A percentile compares a stretch with the other conserved stretches of the same genome.
Evolutionary conservation across 2,797 vertebrate species (phyloP).

Genomic region (Ammospiza maritima): DNA sequence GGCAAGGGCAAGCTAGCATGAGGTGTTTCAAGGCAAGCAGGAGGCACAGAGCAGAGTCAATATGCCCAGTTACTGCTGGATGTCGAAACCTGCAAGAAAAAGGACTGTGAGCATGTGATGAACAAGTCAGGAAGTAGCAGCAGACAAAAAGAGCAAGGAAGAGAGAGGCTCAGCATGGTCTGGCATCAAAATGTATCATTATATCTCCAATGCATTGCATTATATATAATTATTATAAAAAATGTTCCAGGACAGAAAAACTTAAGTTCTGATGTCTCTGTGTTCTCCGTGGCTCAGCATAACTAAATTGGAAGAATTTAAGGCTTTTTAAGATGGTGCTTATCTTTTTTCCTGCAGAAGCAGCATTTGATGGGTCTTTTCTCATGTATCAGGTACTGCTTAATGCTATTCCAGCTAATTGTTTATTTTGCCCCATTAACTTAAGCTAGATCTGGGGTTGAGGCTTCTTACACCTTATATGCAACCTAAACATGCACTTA

Average conservation of each 20-base stretch:
- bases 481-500: not conserved
- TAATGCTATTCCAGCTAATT: not conserved
- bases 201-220: not conserved
- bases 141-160: not conserved
- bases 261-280: not conserved
- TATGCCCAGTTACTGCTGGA: not conserved
- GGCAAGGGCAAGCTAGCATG: not conserved
- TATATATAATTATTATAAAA: not conserved
- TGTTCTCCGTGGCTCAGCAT: not conserved
- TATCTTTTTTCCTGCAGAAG: not conserved
- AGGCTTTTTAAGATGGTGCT: not conserved
- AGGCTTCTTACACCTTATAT: not conserved
- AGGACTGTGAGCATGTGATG: not conserved
- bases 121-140: not conserved
- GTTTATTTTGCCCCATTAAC: conserved; percentile 19
- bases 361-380: not conserved
- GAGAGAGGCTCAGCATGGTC: not conserved
- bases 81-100: not conserved
- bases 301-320: not conserved
- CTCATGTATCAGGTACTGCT: not conserved
- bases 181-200: conserved; percentile 18
- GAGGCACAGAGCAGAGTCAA: not conserved
- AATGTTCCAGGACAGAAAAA: not conserved
- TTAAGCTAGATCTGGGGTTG: not conserved
- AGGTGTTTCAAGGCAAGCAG: not conserved